A percentile compares a stretch with the other conserved stretches of the same genome.
phyloP scores from a whole-genome alignment of 1,140 invertebrate species.

The Bombus turneri region DNA sequence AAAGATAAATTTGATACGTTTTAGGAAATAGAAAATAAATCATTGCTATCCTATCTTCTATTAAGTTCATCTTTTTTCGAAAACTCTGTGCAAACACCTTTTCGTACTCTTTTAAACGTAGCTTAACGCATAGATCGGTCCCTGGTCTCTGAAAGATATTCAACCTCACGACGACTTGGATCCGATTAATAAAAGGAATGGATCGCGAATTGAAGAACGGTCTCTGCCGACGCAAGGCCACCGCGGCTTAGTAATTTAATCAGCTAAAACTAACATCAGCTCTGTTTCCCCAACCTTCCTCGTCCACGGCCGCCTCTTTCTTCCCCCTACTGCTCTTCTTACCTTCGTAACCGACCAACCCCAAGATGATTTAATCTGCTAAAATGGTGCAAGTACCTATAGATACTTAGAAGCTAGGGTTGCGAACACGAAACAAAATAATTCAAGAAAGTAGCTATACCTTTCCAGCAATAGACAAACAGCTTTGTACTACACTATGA shows the following conservation, averaged over 20 bases:
- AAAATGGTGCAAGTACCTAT: slow-evolving; percentile 77
- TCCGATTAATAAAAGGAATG: slow-evolving; percentile 81
- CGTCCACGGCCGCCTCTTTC: slow-evolving; percentile 66
- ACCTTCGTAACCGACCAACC: slow-evolving; percentile 73
- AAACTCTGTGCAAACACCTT: background rate
- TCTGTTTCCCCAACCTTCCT: slow-evolving; percentile 69
- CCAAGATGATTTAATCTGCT: slow-evolving; percentile 82
- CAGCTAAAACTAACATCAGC: slow-evolving; percentile 82
- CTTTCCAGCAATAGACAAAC: slow-evolving; percentile 13
- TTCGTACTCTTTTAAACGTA: background rate
- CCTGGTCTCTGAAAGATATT: slow-evolving; percentile 47
- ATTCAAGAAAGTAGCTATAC: slow-evolving; percentile 71
- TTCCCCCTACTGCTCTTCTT: slow-evolving; percentile 68
- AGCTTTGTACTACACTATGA: background rate
- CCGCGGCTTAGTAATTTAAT: slow-evolving; percentile 82
- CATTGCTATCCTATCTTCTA: too few species aligned
- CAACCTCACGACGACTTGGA: slow-evolving; percentile 60
- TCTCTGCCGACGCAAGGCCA: slow-evolving; percentile 77
- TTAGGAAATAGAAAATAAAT: too few species aligned
- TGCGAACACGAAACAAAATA: slow-evolving; percentile 75
- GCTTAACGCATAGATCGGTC: slow-evolving; percentile 34
- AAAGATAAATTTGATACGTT: too few species aligned
- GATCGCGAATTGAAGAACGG: slow-evolving; percentile 78
- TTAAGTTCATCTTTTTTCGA: background rate
- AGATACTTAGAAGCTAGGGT: slow-evolving; percentile 71